Evolutionary conservation across 2,113 vertebrate species (phyloP).

Genomic region (Ptyas mucosa): DNA sequence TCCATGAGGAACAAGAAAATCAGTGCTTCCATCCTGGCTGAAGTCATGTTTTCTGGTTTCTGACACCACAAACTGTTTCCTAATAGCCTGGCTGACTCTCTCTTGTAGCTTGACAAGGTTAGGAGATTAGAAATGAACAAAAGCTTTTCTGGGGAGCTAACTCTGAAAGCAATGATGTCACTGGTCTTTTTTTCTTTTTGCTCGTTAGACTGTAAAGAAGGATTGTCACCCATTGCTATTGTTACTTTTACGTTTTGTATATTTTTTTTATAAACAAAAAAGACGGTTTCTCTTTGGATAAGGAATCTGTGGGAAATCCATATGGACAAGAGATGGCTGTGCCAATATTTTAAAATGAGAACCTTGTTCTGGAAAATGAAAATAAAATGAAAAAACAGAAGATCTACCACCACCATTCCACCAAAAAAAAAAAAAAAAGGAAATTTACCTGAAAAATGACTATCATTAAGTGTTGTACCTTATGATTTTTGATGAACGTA

Average conservation of each 20-base stretch:
- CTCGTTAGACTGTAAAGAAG: not conserved
- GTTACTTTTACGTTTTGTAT: not conserved
- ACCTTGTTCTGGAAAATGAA: not conserved
- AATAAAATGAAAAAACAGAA: not conserved
- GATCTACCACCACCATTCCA: not conserved
- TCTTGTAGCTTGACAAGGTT: not conserved
- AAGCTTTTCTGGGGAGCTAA: not conserved
- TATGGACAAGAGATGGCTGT: not conserved
- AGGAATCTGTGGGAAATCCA: not conserved
- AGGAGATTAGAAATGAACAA: slow-evolving; percentile 23
- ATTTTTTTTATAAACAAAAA: no score
- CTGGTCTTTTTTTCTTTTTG: not conserved
- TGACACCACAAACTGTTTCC: slow-evolving; percentile 22
- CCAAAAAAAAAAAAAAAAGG: not conserved
- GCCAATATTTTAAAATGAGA: slow-evolving; percentile 11
- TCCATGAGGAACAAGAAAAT: not conserved
- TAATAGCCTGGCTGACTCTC: slow-evolving; percentile 22
- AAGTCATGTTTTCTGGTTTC: not conserved
- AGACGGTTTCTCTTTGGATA: not conserved
- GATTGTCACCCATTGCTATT: not conserved
- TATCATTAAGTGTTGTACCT: no score
- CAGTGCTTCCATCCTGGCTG: not conserved
- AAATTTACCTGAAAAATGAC: not conserved
- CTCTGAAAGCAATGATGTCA: not conserved
- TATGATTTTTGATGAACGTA: no score